Conservation (phyloP, 2,113 vertebrate species). For the Lathamus discolor region DNA sequence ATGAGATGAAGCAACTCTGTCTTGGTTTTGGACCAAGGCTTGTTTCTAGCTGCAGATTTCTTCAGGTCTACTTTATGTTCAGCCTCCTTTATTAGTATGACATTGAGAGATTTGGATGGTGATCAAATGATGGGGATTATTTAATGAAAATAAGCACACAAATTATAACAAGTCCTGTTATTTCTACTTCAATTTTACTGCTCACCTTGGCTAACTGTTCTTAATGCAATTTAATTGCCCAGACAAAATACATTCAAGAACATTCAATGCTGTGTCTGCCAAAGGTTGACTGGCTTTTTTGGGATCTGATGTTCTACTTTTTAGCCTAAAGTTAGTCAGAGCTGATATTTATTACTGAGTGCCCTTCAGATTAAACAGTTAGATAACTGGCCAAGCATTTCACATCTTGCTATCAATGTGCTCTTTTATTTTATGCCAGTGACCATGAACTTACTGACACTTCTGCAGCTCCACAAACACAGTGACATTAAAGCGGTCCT, state of each 20-base stretch:
- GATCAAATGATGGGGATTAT: background rate
- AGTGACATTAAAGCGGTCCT: background rate
- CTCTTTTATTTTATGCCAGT: background rate
- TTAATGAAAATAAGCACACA: background rate
- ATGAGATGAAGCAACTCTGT: background rate
- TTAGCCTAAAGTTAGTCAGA: background rate
- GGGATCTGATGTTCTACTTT: background rate
- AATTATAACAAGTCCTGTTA: background rate
- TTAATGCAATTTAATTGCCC: background rate
- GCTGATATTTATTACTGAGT: background rate
- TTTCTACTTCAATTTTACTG: background rate
- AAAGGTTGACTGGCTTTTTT: background rate
- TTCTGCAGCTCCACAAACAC: background rate
- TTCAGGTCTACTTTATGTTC: background rate
- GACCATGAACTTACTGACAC: background rate
- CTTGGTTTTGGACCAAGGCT: background rate
- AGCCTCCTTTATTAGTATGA: background rate
- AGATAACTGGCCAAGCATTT: background rate
- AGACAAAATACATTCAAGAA: background rate
- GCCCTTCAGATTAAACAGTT: background rate
- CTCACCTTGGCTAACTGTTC: background rate
- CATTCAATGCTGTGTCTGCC: background rate
- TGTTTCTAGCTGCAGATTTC: background rate
- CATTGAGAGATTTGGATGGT: background rate
- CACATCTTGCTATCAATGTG: fast-evolving